Evolutionary conservation across 1,140 invertebrate species (phyloP).

Genomic region (Aradophagus sp.): DNA sequence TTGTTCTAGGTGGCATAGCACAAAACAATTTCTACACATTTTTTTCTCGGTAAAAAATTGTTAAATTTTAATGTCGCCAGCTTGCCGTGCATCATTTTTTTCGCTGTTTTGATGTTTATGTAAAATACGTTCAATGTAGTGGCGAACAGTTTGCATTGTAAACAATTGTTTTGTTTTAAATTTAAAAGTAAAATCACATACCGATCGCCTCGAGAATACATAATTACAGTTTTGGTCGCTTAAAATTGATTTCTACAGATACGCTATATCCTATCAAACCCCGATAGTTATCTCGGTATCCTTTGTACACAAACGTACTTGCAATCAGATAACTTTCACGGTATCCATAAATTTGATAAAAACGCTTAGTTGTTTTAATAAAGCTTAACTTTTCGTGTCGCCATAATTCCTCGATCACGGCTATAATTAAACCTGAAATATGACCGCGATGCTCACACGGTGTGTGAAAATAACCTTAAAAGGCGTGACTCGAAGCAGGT

Average conservation of each 20-base stretch:
- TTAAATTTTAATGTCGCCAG: no score
- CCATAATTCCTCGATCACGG: slow-evolving; percentile 6
- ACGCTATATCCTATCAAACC: slow-evolving; percentile 8
- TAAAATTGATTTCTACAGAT: slow-evolving; percentile 17
- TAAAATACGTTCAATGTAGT: no score
- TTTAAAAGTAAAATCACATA: no score
- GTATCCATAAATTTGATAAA: slow-evolving; percentile 32
- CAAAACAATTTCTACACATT: no score
- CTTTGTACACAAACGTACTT: slow-evolving; percentile 21
- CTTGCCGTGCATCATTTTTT: no score
- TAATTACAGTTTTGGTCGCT: slow-evolving; percentile 8
- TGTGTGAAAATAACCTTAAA: slow-evolving; percentile 4
- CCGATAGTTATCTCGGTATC: slow-evolving; percentile 26
- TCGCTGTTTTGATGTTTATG: no score
- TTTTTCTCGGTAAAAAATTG: no score
- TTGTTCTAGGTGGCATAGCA: no score
- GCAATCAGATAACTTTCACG: slow-evolving; percentile 30
- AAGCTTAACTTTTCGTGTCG: slow-evolving; percentile 7
- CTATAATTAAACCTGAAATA: slow-evolving; percentile 11
- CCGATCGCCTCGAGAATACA: not conserved
- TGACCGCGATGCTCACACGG: slow-evolving; percentile 2
- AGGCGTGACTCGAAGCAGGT: slow-evolving; percentile 12
- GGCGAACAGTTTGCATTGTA: no score
- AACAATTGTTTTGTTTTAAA: no score
- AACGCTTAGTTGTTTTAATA: slow-evolving; percentile 19